phyloP scores from a whole-genome alignment of 2,797 vertebrate species.

The Xerus rutilus region DNA sequence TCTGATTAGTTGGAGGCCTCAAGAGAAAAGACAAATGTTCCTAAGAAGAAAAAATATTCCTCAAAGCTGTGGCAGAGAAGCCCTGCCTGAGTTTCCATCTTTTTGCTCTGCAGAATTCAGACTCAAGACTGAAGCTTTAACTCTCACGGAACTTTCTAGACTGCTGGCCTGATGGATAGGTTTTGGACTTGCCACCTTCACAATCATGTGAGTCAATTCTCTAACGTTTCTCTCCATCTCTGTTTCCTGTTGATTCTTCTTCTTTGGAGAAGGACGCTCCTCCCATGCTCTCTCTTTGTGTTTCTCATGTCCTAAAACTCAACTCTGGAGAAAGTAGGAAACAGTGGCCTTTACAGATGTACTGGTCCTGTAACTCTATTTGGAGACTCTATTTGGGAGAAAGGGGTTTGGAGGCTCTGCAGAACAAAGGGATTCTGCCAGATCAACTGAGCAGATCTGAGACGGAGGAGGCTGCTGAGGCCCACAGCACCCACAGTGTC shows the following conservation, averaged over 20 bases:
- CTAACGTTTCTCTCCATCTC: background rate
- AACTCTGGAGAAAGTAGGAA: background rate
- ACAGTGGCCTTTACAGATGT: accelerated
- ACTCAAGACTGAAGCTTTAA: background rate
- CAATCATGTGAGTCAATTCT: background rate
- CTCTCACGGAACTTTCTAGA: background rate
- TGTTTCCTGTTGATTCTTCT: background rate
- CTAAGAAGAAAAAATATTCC: background rate
- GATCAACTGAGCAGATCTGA: background rate
- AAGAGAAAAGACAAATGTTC: background rate
- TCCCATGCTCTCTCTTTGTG: background rate
- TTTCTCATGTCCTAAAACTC: background rate
- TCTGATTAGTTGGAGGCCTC: background rate
- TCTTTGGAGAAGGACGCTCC: background rate
- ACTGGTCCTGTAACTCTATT: too few species aligned
- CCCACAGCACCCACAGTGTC: background rate
- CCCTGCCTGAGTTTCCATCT: background rate
- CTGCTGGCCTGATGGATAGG: background rate
- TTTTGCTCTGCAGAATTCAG: background rate
- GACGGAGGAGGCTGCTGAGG: accelerated
- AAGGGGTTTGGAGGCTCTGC: background rate
- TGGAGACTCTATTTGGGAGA: background rate
- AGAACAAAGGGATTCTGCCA: background rate
- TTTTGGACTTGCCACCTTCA: background rate
- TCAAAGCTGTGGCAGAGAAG: background rate